A percentile compares a stretch with the other conserved stretches of the same genome.
Evolutionary conservation across 1,140 invertebrate genomes (phyloP).

Genomic region (Ooceraea biroi): DNA sequence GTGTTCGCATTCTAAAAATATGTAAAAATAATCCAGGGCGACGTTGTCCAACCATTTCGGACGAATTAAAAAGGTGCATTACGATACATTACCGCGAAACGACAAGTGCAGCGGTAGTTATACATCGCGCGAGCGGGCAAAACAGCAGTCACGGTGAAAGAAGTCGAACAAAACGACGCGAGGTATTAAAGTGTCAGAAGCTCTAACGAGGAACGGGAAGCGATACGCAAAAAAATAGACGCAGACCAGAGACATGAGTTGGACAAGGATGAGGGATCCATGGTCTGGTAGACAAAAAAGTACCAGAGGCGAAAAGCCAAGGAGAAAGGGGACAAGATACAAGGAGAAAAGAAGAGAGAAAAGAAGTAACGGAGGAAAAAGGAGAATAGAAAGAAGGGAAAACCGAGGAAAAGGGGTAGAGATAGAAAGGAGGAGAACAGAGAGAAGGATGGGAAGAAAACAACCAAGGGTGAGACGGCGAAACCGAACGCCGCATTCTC

Average conservation of each 20-base stretch:
- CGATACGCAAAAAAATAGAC: slow-evolving; percentile 51
- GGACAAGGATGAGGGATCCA: slow-evolving; percentile 19
- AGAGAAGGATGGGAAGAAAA: slow-evolving; percentile 9
- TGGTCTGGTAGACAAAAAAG: slow-evolving; percentile 41
- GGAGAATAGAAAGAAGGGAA: slow-evolving; percentile 44
- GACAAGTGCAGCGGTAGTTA: slow-evolving; percentile 46
- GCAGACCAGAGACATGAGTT: slow-evolving; percentile 36
- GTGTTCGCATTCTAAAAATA: not conserved
- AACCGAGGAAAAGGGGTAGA: slow-evolving; percentile 24
- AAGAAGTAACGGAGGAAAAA: slow-evolving; percentile 56
- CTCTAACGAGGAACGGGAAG: slow-evolving; percentile 59
- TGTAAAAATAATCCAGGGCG: slow-evolving; percentile 11
- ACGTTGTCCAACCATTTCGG: not conserved
- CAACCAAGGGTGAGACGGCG: not conserved
- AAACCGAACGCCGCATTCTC: slow-evolving; percentile 57
- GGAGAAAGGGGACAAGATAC: slow-evolving; percentile 11
- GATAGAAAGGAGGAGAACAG: not conserved
- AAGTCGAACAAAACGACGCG: slow-evolving; percentile 48
- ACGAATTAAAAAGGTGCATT: slow-evolving; percentile 26
- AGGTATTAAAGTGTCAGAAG: slow-evolving; percentile 60
- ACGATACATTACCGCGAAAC: slow-evolving; percentile 54
- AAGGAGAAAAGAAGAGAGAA: slow-evolving; percentile 13
- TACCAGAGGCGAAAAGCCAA: slow-evolving; percentile 40
- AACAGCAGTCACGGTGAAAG: slow-evolving; percentile 31
- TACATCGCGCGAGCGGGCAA: slow-evolving; percentile 21